Evolutionary conservation across 2,113 vertebrate genomes (phyloP).

Genomic region (Mobula hypostoma): DNA sequence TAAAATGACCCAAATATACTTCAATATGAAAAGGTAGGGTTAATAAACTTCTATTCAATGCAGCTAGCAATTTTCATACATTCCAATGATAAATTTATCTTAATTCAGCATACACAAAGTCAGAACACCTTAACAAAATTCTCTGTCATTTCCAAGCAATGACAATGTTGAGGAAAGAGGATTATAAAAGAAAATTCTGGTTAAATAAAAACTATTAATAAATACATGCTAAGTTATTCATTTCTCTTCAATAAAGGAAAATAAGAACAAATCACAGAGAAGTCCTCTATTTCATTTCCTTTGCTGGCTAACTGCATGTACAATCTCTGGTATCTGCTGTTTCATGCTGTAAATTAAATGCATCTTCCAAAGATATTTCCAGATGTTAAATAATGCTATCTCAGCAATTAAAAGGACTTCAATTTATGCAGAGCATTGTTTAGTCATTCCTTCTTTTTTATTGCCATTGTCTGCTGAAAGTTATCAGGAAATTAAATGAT

Average conservation of each 20-base stretch:
- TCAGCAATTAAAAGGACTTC: conserved; percentile 30
- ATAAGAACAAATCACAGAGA: conserved; percentile 14
- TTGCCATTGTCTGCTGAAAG: not conserved
- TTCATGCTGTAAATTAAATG: conserved; percentile 19
- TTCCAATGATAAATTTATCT: not conserved
- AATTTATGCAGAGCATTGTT: conserved; percentile 8
- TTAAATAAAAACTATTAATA: conserved; percentile 8
- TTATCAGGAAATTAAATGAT: conserved; percentile 24
- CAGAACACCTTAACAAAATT: not conserved
- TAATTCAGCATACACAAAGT: not conserved
- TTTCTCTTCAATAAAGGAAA: conserved; percentile 4
- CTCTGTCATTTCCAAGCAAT: not conserved
- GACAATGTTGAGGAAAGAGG: not conserved
- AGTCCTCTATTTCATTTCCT: not conserved
- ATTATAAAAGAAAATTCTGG: not conserved
- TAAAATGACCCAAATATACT: not conserved
- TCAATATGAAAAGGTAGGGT: not conserved
- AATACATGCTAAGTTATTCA: not conserved
- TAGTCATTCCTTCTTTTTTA: conserved; percentile 6
- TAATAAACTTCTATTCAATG: not conserved
- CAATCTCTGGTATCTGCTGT: conserved; percentile 8
- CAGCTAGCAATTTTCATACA: not conserved
- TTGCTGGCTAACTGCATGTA: conserved; percentile 17
- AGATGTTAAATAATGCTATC: conserved; percentile 23
- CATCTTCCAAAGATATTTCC: conserved; percentile 24